Base-by-base conservation (phyloP, 2,888 invertebrate genomes). In the Papilio elwesi region DNA sequence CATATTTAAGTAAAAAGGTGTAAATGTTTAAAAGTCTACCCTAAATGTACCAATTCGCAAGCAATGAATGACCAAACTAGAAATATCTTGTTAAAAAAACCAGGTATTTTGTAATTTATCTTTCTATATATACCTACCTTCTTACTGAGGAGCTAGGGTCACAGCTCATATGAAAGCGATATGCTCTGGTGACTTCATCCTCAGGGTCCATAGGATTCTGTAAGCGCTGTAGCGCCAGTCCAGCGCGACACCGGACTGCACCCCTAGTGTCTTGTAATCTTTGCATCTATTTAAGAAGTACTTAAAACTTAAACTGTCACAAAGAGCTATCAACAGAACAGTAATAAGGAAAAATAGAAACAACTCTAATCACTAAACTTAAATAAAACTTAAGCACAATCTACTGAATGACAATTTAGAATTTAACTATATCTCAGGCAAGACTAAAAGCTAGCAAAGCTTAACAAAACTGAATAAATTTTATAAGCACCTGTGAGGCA, bases 71-170 rank as follows among this genome's bases (percentile, higher is more conserved):
- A n/a, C n/a, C n/a, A n/a, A n/a, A n/a, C n/a, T n/a, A n/a, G n/a
- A n/a, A n/a, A n/a, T n/a, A n/a, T n/a, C n/a, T n/a, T n/a, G n/a
- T n/a, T n/a, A n/a, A n/a, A n/a, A n/a, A n/a, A n/a, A n/a, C n/a
- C n/a, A n/a, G n/a, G n/a, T n/a, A n/a, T n/a, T n/a, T n/a, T n/a
- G n/a, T n/a, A n/a, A n/a, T n/a, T n/a, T n/a, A n/a, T n/a, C n/a
- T n/a, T n/a, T n/a, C n/a, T n/a, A n/a, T n/a, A n/a, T n/a, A 26
- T 26, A 26, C 36, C 13, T 70, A 87, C 94, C 94, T 90, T 65
- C 96, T 94, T 0, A 98, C 97, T 67, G 96, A 96, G n/a, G 96
- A 91, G 77, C 95, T 96, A 0, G 97, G 96, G 88, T 98, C 98
- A 74, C 95, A 95, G 76, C 95, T 93, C 87, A 97, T 93, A 77